Evolutionary conservation across 2,113 vertebrate species (phyloP), one percentile per base, ranked within the genome.

Genomic region (Nerophis lumbriciformis): DNA sequence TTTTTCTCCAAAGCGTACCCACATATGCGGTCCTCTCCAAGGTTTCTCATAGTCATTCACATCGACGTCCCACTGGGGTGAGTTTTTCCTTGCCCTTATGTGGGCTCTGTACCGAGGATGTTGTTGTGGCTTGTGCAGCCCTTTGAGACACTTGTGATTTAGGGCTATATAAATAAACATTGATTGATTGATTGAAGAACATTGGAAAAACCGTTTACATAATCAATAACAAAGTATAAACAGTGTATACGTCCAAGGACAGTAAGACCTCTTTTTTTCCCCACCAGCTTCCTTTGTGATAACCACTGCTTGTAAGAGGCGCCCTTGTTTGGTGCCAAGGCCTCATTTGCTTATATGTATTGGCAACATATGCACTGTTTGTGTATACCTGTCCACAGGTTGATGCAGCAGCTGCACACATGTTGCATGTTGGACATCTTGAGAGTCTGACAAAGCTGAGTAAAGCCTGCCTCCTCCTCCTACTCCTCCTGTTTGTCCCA

Each of bases 291-390:
- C 9, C 19, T 12, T 37, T 35, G 16, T 49, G 37, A 49, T 21
- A 28, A 38, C 36, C 53, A 15, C 28, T 67, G 50, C 60, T 61
- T 61, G 52, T 28, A 9, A 42, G 39, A 4, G 12, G 42, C 10
- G 12, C 42, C 42, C 4, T 45, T 45, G 42, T 45, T 12, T 45
- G 11, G 12, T 45, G 42, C 42, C 42, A 45, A 11, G 11, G 55
- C 36, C 65, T 83, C 16, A 81, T 85, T 87, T 86, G 83, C 85
- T 11, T 45, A 58, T 86, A 76, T 63, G 75, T 76, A 75, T 80
- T 76, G 67, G 75, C 75, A 79, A 81, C 79, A 85, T 85, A 80
- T 56, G 60, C 21, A 36, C n/a, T 80, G 73, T 84, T 85, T 85
- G 77, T 85, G 77, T 79, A 80, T 78, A 85, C 77, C 82, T 68